Evolutionary conservation across 2,113 vertebrate species (phyloP), one percentile per base, ranked within the genome.

Genomic region (Bostrychus sinensis): DNA sequence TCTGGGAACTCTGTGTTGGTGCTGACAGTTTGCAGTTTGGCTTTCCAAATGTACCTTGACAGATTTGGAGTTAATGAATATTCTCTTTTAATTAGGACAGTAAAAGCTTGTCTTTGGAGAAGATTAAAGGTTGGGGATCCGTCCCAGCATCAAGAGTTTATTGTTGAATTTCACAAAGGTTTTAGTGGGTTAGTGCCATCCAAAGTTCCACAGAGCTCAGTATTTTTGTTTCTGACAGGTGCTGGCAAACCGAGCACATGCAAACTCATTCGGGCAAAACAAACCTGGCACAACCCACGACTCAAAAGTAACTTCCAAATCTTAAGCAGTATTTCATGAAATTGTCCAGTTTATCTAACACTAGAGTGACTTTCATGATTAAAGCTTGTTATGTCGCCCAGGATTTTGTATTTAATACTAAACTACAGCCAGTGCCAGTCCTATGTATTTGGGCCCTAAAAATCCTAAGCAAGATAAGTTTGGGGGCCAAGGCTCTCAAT

Each of bases 21-120:
- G 19, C 41, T 70, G 83, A 68, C 79, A 72, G 73, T 81, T 81
- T 67, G 70, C 73, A 72, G 61, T 30, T 66, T 56, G 71, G 43
- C 20, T n/a, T 57, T 66, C 69, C 36, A 25, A 57, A 69, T 63
- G 20, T 19, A 50, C 70, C 26, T 4, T 62, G 78, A 75, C 73
- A 75, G 65, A 22, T 55, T 43, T 13, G 37, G 8, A 22, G 43
- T 57, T 39, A 13, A 75, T 53, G 60, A 71, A 48, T 77, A 58
- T 77, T 78, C 56, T n/a, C 41, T 66, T 80, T 78, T 78, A 79
- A 87, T 81, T 75, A 71, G 61, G 17, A 12, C 57, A 59, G 62
- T 81, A 62, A 70, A 32, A 53, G 26, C 26, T n/a, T 48, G 57
- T 59, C 75, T 66, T 78, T 65, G 62, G 64, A 70, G 32, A 64